Percentiles rank a stretch among this genome's conserved stretches.
phyloP scores from a whole-genome alignment of 1,140 invertebrate species.

The Cheumatopsyche charites region DNA sequence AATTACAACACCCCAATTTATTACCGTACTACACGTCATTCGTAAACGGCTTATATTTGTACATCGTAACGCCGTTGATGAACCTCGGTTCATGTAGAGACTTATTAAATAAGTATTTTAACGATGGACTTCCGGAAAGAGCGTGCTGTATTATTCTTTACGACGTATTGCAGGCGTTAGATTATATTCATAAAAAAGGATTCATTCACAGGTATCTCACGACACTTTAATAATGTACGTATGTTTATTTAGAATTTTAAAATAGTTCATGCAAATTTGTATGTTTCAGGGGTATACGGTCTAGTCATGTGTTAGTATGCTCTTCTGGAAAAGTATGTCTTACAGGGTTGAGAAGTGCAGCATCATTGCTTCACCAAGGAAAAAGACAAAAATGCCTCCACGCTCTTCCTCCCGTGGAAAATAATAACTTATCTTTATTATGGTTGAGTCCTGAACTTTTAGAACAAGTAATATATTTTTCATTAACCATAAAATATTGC shows the following conservation, averaged over 20 bases:
- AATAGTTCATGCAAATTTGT: neutral
- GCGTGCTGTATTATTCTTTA: constrained; percentile 79
- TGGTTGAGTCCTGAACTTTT: constrained; percentile 92
- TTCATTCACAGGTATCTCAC: constrained; percentile 79
- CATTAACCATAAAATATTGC: neutral
- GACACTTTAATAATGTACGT: too few relatives aligned
- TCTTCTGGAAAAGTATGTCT: constrained; percentile 72
- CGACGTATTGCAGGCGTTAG: constrained; percentile 78
- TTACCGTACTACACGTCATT: constrained; percentile 76
- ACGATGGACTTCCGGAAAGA: constrained; percentile 77
- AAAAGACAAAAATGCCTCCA: constrained; percentile 72
- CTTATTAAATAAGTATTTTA: constrained; percentile 78
- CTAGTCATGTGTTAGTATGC: constrained; percentile 83
- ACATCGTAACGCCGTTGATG: constrained; percentile 80
- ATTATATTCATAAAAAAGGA: constrained; percentile 84
- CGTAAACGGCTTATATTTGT: constrained; percentile 75
- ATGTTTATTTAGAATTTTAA: neutral
- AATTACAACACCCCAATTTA: constrained; percentile 81
- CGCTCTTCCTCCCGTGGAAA: constrained; percentile 71
- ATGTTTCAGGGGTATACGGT: constrained; percentile 73
- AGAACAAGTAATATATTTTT: constrained; percentile 68
- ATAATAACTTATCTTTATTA: constrained; percentile 71
- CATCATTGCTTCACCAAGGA: constrained; percentile 73
- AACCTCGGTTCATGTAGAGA: constrained; percentile 81
- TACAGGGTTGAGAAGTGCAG: constrained; percentile 79